Evolutionary conservation across 2,888 invertebrate species (phyloP).

Genomic region (Helleia helle): DNA sequence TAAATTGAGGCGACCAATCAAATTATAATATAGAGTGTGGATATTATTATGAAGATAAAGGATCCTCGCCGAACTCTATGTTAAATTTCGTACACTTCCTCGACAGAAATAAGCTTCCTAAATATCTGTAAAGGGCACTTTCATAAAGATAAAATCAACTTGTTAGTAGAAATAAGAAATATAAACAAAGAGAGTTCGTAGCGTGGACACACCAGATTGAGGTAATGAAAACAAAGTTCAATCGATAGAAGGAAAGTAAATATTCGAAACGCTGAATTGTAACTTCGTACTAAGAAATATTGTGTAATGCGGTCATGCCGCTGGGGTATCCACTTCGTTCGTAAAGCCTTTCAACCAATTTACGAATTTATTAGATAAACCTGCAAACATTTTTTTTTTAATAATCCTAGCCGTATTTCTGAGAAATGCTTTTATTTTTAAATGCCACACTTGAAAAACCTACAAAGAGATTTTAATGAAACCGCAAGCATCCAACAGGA

Average conservation of each 20-base stretch:
- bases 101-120: background rate
- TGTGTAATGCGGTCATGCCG: too few species aligned
- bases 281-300: background rate
- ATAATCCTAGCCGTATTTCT: too few species aligned
- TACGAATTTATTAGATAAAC: too few species aligned
- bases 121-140: background rate
- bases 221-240: constrained; percentile 39
- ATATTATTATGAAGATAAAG: constrained; percentile 12
- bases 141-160: constrained; percentile 4
- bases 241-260: constrained; percentile 36
- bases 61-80: background rate
- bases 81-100: background rate
- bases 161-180: constrained; percentile 9
- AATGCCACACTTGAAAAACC: too few species aligned
- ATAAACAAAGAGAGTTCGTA: constrained; percentile 11
- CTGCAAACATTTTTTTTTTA: too few species aligned
- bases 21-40: constrained; percentile 17
- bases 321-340: too few species aligned
- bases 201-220: constrained; percentile 24
- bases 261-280: constrained; percentile 32
- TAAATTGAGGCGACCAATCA: constrained; percentile 46
- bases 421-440: too few species aligned
- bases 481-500: too few species aligned
- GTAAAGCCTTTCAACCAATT: too few species aligned
- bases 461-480: too few species aligned